Conservation (phyloP, 2,113 vertebrate species). For the Eulacestoma nigropectus region DNA sequence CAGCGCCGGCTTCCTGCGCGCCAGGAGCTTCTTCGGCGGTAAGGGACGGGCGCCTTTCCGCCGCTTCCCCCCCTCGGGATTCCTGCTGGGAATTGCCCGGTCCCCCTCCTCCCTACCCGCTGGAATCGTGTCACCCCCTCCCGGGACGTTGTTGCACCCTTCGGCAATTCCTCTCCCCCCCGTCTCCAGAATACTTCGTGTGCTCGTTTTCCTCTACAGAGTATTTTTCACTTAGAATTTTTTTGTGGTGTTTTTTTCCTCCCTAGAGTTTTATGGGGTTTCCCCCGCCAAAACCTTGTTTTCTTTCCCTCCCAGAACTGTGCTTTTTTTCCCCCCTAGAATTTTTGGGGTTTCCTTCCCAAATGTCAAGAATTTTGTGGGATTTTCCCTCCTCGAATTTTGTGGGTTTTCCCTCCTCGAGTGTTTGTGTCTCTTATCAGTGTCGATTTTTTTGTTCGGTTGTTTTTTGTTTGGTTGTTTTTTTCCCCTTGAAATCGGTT, state of each 20-base stretch:
- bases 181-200: accelerated
- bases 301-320: neutral
- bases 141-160: too few species aligned
- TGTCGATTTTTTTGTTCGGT: neutral
- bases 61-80: too few species aligned
- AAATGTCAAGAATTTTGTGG: neutral
- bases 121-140: neutral
- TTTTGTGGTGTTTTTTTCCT: accelerated
- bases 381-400: too few species aligned
- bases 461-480: neutral
- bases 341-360: neutral
- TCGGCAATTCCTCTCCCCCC: too few species aligned
- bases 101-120: neutral
- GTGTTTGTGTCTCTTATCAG: neutral
- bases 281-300: neutral
- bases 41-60: neutral
- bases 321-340: neutral
- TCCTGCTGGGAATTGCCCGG: neutral
- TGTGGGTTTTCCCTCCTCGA: neutral
- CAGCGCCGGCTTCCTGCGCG: conserved; percentile 64
- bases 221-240: neutral
- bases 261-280: neutral
- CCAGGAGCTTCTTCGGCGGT: conserved; percentile 67
- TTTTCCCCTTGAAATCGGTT: neutral
- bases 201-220: neutral